Conservation (phyloP, 2,888 invertebrate genomes). For the Fragum sueziense region DNA sequence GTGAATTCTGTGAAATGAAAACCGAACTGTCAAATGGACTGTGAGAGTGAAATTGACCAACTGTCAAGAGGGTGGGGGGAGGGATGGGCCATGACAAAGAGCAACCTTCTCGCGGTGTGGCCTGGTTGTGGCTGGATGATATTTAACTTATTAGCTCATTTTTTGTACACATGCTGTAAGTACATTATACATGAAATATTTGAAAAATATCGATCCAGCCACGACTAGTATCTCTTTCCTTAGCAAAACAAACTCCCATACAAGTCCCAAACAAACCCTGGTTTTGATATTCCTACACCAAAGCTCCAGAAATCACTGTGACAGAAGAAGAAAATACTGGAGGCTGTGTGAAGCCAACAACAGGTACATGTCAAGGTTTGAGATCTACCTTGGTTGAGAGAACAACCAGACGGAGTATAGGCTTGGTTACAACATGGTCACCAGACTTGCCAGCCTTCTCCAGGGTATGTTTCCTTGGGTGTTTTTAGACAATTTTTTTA, state of each 20-base stretch:
- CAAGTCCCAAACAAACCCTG: no score
- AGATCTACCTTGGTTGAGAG: conserved; percentile 26
- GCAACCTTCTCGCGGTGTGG: conserved; percentile 9
- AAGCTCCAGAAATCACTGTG: no score
- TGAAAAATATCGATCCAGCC: no score
- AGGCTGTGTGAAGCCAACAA: conserved; percentile 3
- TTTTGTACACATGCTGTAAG: no score
- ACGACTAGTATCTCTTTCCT: no score
- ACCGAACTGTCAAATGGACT: no score
- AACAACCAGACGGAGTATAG: conserved; percentile 16
- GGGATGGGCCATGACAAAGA: conserved; percentile 3
- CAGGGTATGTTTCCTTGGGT: not conserved
- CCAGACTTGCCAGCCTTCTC: conserved; percentile 27
- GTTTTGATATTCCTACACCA: no score
- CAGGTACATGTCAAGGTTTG: conserved; percentile 19
- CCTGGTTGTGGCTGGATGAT: conserved; percentile 14
- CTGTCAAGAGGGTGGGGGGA: not conserved
- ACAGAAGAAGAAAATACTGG: no score
- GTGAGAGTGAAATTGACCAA: not conserved
- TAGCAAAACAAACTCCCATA: no score
- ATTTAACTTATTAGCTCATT: no score
- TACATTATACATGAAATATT: no score
- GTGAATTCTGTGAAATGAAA: no score
- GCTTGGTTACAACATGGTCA: conserved; percentile 40
- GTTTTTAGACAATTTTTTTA: conserved; percentile 45